These are phyloP conservation scores for Reinhardtius hippoglossoides DNA, from an alignment of 2,113 vertebrate genomes.

Conservation along the genomic window DNA sequence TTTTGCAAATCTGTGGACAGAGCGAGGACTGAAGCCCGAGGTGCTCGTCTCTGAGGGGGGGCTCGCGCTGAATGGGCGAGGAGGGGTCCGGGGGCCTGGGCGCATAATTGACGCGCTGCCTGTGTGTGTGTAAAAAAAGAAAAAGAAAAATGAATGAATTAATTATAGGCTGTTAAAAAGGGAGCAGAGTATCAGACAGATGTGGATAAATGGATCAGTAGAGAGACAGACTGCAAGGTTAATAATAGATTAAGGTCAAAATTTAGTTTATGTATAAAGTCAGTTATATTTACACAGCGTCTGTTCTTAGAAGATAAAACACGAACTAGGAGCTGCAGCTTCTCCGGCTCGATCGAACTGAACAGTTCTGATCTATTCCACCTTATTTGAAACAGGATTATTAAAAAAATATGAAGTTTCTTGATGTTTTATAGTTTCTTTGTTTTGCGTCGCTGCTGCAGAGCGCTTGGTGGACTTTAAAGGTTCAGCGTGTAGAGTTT, in stretches of 20 bases:
- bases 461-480: too few relatives aligned
- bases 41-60: conserved; percentile 42
- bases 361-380: too few relatives aligned
- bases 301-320: too few relatives aligned
- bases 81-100: conserved; percentile 42
- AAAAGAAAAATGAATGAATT: conserved; percentile 51
- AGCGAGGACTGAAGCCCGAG: conserved; percentile 58
- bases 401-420: too few relatives aligned
- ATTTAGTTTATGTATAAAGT: neutral
- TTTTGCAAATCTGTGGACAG: conserved; percentile 63
- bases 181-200: neutral
- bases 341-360: too few relatives aligned
- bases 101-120: conserved; percentile 47
- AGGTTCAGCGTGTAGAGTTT: too few relatives aligned
- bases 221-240: neutral
- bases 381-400: too few relatives aligned
- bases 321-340: too few relatives aligned
- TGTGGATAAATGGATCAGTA: neutral
- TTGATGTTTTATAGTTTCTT: too few relatives aligned
- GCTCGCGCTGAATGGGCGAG: conserved; percentile 50
- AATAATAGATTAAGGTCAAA: neutral
- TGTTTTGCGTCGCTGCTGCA: too few relatives aligned
- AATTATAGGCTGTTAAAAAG: conserved; percentile 34
- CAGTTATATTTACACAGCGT: too few relatives aligned
- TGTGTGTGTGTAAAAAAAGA: conserved; percentile 33